Percentiles rank a stretch among this genome's conserved stretches.
These are phyloP conservation scores for Petrolisthes manimaculis DNA, from an alignment of 2,888 invertebrate genomes.

Conservation along the genomic window DNA sequence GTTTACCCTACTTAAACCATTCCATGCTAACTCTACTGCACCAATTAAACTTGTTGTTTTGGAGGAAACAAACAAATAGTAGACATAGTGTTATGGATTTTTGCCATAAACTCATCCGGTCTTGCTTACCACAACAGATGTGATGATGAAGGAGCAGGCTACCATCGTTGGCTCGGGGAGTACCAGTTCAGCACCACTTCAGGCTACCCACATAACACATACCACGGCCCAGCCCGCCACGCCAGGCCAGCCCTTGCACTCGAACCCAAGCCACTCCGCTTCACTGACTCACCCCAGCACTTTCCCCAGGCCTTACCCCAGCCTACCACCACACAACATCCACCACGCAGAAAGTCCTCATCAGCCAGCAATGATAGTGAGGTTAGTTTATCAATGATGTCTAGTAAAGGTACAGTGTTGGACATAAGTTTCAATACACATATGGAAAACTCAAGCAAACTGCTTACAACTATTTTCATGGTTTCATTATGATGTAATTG, in stretches of 20 bases:
- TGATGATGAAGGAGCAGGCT: slow-evolving; percentile 49
- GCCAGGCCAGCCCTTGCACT: slow-evolving; percentile 76
- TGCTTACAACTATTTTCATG: too few relatives aligned
- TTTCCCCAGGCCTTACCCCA: slow-evolving; percentile 68
- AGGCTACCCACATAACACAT: slow-evolving; percentile 86
- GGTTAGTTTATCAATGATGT: slow-evolving; percentile 66
- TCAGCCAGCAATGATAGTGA: slow-evolving; percentile 80
- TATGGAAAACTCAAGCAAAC: too few relatives aligned
- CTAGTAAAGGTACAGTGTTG: too few relatives aligned
- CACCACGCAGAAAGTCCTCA: slow-evolving; percentile 81
- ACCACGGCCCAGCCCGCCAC: slow-evolving; percentile 87
- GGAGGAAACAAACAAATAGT: too few relatives aligned
- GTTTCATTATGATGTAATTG: too few relatives aligned
- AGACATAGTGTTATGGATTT: not conserved
- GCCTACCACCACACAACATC: slow-evolving; percentile 75
- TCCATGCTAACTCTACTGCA: not conserved
- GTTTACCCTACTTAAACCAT: too few relatives aligned
- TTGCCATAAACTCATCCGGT: not conserved
- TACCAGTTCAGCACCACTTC: slow-evolving; percentile 67
- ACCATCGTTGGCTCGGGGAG: slow-evolving; percentile 50
- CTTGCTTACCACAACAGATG: slow-evolving; percentile 17
- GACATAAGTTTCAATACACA: too few relatives aligned
- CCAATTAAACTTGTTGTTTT: not conserved
- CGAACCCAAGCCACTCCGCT: slow-evolving; percentile 76
- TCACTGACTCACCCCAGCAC: slow-evolving; percentile 79